These are phyloP conservation scores for Stenchaetothrips biformis DNA, from an alignment of 2,888 invertebrate genomes.

Conservation along the genomic window DNA sequence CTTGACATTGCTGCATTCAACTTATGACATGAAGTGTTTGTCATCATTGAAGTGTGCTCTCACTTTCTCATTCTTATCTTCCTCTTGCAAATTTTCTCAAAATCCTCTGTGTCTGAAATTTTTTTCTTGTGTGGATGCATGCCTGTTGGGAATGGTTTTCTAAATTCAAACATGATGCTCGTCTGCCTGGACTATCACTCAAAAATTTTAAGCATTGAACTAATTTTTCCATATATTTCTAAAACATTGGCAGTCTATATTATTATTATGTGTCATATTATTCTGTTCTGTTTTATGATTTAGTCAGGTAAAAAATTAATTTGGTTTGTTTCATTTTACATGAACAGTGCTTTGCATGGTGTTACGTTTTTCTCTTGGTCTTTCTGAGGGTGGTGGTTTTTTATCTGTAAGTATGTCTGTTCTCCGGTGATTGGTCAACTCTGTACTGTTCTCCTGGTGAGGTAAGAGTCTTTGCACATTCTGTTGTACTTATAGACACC, in stretches of 20 bases:
- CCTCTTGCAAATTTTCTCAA: too few relatives aligned
- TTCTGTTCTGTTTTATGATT: too few relatives aligned
- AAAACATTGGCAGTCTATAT: too few relatives aligned
- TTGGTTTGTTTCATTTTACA: not conserved
- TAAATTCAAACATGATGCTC: too few relatives aligned
- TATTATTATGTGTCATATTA: too few relatives aligned
- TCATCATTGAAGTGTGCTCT: slow-evolving; percentile 16
- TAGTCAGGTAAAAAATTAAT: too few relatives aligned
- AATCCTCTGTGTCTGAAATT: too few relatives aligned
- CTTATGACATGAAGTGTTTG: not conserved
- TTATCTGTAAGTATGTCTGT: not conserved
- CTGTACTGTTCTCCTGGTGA: not conserved
- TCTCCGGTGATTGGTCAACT: slow-evolving; percentile 10
- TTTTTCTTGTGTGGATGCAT: too few relatives aligned
- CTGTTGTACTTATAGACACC: not conserved
- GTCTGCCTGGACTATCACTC: too few relatives aligned
- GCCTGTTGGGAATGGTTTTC: too few relatives aligned
- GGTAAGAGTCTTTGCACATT: not conserved
- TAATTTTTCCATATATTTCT: too few relatives aligned
- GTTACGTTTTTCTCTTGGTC: not conserved
- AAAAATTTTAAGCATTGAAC: too few relatives aligned
- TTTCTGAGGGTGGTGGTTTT: slow-evolving; percentile 5
- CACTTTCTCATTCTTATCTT: not conserved
- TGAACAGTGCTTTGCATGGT: not conserved
- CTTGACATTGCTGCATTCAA: not conserved